phyloP scores from a whole-genome alignment of 2,888 invertebrate species.

The Agrochola litura region DNA sequence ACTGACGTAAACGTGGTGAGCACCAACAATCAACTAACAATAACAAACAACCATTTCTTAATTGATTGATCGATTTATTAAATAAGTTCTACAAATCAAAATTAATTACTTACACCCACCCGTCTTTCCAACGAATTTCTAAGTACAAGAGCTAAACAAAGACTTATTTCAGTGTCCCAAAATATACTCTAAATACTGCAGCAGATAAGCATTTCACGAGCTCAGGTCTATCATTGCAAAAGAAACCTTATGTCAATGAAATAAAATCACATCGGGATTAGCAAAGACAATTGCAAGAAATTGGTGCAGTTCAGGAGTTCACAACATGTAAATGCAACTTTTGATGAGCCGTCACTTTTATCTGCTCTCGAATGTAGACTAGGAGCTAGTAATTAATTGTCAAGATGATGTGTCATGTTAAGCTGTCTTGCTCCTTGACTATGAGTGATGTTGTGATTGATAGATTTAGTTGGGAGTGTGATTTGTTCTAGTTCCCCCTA shows the following conservation, averaged over 20 bases:
- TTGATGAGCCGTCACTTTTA: conserved; percentile 59
- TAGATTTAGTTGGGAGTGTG: conserved; percentile 14
- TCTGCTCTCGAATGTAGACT: conserved; percentile 39
- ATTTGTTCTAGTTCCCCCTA: conserved; percentile 19
- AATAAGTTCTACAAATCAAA: conserved; percentile 1
- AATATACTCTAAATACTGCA: conserved; percentile 20
- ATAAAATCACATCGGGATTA: background rate
- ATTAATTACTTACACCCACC: background rate
- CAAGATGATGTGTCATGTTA: conserved; percentile 52
- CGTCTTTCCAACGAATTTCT: conserved; percentile 35
- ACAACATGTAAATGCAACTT: conserved; percentile 27
- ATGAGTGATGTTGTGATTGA: conserved; percentile 53
- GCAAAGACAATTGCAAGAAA: conserved; percentile 21
- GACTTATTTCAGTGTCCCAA: conserved; percentile 20
- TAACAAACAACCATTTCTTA: background rate
- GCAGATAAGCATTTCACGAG: background rate
- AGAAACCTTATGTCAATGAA: background rate
- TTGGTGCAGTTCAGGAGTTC: conserved; percentile 49
- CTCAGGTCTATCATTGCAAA: background rate
- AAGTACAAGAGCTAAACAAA: conserved; percentile 45
- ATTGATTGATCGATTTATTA: background rate
- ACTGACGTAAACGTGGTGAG: background rate
- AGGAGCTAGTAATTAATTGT: conserved; percentile 57
- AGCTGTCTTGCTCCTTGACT: conserved; percentile 40
- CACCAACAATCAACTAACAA: background rate